Base-by-base conservation (phyloP, 2,888 invertebrate species). In the Timandra comae region DNA sequence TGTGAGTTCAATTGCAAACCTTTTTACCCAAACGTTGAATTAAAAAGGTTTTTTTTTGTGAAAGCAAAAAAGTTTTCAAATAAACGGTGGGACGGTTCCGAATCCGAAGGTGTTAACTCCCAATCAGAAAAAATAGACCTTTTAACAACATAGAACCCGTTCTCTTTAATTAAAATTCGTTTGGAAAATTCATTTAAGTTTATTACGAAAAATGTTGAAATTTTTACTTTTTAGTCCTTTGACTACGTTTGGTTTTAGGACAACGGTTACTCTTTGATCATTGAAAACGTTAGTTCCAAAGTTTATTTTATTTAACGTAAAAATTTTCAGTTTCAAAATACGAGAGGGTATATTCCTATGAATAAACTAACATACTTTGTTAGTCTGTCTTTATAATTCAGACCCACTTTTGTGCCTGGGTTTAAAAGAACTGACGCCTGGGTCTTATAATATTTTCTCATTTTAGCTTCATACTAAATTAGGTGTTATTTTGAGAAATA, bases 71-170 rank as follows among this genome's bases (percentile, higher is more conserved):
- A 32, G 27, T 32, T 35, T 35, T 6, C 29, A 20, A 31, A 39
- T 34, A 29, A 26, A 27, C 35, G 34, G 29, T 34, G 30, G 29
- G 16, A 16, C 16, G 4, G 16, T 6, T 7, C 27, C 39, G 33
- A 32, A 40, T 33, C 33, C 29, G 39, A 29, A 34, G 30, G 35
- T 35, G 39, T 35, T 35, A 40, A 39, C 39, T 35, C 35, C 9
- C 20, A 23, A 24, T 35, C 21, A 26, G 19, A 33, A 40, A 39
- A 33, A 40, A 27, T 32, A 32, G 22, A 29, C 35, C 30, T 27
- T 29, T 38, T 20, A 29, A 32, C 29, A 32, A 21, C 29, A 31
- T 25, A 11, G 21, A 31, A 29, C 30, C 31, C 29, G 29, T 34
- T 25, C 16, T 19, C 29, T 9, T 34, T 38, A 33, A 37, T 38